phyloP scores from a whole-genome alignment of 2,797 vertebrate genomes.

The Saxicola maurus region DNA sequence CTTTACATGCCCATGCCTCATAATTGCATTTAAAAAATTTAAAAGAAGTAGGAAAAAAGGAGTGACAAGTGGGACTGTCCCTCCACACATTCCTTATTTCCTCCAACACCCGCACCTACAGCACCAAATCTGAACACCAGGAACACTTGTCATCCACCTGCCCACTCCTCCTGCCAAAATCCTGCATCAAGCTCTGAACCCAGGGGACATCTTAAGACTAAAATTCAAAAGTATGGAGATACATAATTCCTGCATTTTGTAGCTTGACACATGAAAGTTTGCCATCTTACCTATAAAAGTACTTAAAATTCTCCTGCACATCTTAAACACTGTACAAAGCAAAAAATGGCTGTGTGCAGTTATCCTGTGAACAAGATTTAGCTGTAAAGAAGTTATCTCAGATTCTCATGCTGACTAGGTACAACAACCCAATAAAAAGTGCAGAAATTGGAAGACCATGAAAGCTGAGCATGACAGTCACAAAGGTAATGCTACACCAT shows the following conservation, averaged over 20 bases:
- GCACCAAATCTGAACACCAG: neutral
- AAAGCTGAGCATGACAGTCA: neutral
- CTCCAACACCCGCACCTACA: rapidly evolving
- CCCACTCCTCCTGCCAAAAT: neutral
- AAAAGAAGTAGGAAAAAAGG: neutral
- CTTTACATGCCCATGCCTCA: neutral
- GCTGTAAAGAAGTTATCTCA: neutral
- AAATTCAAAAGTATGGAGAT: neutral
- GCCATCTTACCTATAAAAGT: neutral
- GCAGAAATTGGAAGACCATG: neutral
- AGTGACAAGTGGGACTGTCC: neutral
- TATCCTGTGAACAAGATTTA: neutral
- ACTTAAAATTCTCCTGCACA: neutral
- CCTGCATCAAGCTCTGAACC: rapidly evolving
- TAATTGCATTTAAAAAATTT: neutral
- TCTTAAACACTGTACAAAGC: neutral
- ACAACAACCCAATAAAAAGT: neutral
- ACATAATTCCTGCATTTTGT: neutral
- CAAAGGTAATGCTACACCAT: neutral
- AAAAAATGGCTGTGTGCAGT: neutral
- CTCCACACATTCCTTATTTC: neutral
- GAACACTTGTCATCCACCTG: neutral
- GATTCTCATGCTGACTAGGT: neutral
- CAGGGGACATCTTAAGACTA: neutral
- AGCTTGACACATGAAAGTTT: neutral